Evolutionary conservation across 2,797 vertebrate species (phyloP), one percentile per base, ranked within the genome.

Genomic region (Microchirus variegatus): DNA sequence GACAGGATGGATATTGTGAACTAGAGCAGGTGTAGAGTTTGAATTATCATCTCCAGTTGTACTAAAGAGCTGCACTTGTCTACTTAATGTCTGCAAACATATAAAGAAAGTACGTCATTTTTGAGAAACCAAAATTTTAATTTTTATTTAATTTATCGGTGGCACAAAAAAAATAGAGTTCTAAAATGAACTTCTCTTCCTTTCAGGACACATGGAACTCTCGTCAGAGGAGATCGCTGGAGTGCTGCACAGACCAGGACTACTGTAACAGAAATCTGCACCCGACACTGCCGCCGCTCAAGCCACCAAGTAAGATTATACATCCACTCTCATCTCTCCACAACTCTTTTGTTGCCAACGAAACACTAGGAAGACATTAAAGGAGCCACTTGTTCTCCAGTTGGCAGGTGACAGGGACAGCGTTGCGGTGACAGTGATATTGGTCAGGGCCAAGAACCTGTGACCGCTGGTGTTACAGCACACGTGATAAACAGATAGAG

Each of bases 181-280:
- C n/a, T 38, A 53, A 35, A 35, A 10, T 17, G 0, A 2, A 8
- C 7, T 44, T 51, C 12, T 65, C 10, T 50, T 9, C 63, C 38
- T 69, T 71, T 0, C 77, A 99, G 97, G 96, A 99, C 68, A 96
- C 94, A 0, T 93, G 94, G 22, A 94, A 93, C 80, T 91, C 94
- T 5, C 94, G 94, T 80, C 93, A 94, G 31, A 94, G 95, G 82
- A 92, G 95, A 73, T 93, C 95, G 3, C 92, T 99, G 9, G 95
- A 96, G 87, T 99, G 97, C 80, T 99, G 97, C 58, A 95, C 95
- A 12, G 95, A 97, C 60, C 90, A 95, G 78, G 95, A 99, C 83
- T 97, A 94, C 84, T 99, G 97, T 77, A 99, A 99, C 79, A 92
- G 88, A 84, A 92, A 96, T 75, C 93, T 98, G 9, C 94, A 96